Conservation (phyloP, 2,797 vertebrate species). For the Molossus molossus region DNA sequence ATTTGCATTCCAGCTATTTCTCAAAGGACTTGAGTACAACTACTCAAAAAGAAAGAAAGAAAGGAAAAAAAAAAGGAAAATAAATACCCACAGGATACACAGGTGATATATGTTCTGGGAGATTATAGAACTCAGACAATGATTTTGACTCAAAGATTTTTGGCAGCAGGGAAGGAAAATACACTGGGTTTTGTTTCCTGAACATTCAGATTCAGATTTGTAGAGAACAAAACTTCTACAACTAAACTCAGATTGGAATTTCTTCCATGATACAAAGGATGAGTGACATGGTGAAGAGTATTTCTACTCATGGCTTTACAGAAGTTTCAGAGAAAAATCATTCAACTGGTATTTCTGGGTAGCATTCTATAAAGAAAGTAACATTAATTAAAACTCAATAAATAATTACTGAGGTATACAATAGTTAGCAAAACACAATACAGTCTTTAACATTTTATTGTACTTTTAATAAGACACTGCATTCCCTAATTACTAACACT, state of each 20-base stretch:
- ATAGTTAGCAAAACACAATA: slow-evolving; percentile 58
- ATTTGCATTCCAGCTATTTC: slow-evolving; percentile 22
- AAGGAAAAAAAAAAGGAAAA: neutral
- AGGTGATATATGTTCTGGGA: neutral
- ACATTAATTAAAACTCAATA: slow-evolving; percentile 60
- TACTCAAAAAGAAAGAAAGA: neutral
- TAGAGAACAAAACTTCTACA: slow-evolving; percentile 12
- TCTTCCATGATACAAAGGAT: neutral
- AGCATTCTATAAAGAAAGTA: slow-evolving; percentile 25
- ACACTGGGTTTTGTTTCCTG: neutral
- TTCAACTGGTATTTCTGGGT: slow-evolving; percentile 45
- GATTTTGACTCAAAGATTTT: slow-evolving; percentile 48
- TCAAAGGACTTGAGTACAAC: neutral
- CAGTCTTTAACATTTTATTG: slow-evolving; percentile 50
- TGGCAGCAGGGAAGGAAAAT: slow-evolving; percentile 39
- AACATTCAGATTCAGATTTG: slow-evolving; percentile 39
- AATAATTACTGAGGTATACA: slow-evolving; percentile 35
- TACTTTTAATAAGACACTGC: slow-evolving; percentile 62
- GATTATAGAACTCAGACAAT: neutral
- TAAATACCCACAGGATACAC: neutral
- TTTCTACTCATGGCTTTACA: neutral
- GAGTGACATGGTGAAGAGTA: neutral
- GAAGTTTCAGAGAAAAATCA: slow-evolving; percentile 27
- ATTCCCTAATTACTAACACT: slow-evolving; percentile 65
- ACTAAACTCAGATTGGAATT: slow-evolving; percentile 43